Conservation (phyloP, 2,797 vertebrate genomes). For the Notoglanidium macrostoma region DNA sequence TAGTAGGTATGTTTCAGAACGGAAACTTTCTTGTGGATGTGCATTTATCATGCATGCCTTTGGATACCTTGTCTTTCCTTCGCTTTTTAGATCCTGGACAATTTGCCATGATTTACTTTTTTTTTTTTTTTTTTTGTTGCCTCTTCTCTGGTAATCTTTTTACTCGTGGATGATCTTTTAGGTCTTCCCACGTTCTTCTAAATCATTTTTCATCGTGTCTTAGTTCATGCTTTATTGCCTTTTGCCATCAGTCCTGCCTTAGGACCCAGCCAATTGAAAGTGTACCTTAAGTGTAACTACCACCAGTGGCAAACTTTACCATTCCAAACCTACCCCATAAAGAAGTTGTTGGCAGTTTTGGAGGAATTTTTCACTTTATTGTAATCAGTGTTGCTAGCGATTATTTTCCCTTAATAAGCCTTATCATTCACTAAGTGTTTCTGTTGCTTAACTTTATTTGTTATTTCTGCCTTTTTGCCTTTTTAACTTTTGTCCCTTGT, state of each 20-base stretch:
- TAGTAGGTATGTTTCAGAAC: conserved; percentile 8
- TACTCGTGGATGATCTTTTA: neutral
- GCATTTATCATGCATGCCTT: conserved; percentile 56
- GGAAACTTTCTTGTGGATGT: conserved; percentile 36
- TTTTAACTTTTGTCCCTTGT: conserved; percentile 32
- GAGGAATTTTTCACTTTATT: neutral
- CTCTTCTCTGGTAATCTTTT: neutral
- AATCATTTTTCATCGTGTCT: neutral
- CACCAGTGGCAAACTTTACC: conserved; percentile 23
- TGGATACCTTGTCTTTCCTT: conserved; percentile 26
- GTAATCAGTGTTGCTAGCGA: conserved; percentile 6
- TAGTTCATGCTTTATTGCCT: neutral
- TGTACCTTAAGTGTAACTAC: conserved; percentile 16
- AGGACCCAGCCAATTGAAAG: conserved; percentile 6
- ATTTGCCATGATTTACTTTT: neutral
- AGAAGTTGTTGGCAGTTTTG: neutral
- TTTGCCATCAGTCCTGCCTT: conserved; percentile 16
- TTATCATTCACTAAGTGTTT: conserved; percentile 18
- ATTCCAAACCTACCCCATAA: neutral
- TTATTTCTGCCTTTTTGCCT: conserved; percentile 4
- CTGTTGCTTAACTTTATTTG: neutral
- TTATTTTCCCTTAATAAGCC: conserved; percentile 11
- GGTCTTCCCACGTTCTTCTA: neutral
- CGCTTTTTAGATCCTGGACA: neutral
- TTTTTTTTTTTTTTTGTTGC: neutral